Base-by-base conservation (phyloP, 2,888 invertebrate genomes). In the Buathra laborator region DNA sequence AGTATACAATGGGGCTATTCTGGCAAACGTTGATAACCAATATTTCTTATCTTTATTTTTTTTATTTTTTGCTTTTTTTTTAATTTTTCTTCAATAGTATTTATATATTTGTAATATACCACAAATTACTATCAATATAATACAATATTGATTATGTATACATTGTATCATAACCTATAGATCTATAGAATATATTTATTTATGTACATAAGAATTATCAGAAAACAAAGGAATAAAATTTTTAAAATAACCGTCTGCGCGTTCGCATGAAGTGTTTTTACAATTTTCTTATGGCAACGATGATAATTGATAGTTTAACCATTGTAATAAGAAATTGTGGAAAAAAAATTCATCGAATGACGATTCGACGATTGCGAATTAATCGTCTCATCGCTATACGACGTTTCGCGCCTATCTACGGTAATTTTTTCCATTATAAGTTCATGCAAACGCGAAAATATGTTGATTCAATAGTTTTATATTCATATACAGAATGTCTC, bases 141-240 rank as follows among this genome's bases (percentile, higher is more conserved):
- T 93, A 93, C 93, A 93, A 89, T 93, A 92, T 91, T 90, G 92
- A 92, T 93, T 92, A 92, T 91, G 90, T 92, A 89, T 92, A 92
- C 91, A 92, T 90, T 91, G 89, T 91, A 32, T 62, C 24, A 89
- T 90, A 91, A 88, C 87, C 91, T 93, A 93, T 86, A 89, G 90
- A 91, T 88, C 91, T 93, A 92, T 90, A 90, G 91, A 91, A 91
- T 92, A 92, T 91, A 90, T 90, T 89, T 89, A 88, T 90, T 84
- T 93, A 93, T 93, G 89, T 93, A 93, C 93, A 93, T 89, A 89
- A 89, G 87, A 88, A 88, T 90, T 37, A 89, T 89, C 87, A 87
- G 87, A 91, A 48, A 92, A 90, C 85, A 77, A 88, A 80, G 83
- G 71, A 80, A 81, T 86, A 86, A 86, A 87, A 74, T 86, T 64